Evolutionary conservation across 1,140 invertebrate genomes (phyloP).

Genomic region (Pseudachorutes palmiensis): DNA sequence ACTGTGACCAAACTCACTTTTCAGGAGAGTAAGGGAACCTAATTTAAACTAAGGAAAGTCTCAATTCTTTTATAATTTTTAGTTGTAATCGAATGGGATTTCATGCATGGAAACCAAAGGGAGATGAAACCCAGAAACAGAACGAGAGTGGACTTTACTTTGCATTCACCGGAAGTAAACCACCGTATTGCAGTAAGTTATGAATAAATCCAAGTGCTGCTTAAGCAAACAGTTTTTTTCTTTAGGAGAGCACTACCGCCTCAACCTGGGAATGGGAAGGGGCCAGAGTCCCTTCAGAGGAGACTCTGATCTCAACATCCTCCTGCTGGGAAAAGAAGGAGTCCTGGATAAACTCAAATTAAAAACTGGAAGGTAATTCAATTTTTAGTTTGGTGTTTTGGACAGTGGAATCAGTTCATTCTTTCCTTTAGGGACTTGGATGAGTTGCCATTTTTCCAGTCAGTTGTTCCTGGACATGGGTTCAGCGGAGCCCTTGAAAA

Average conservation of each 20-base stretch:
- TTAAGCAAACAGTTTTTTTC: background rate
- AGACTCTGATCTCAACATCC: conserved; percentile 2
- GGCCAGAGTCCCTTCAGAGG: too few species aligned
- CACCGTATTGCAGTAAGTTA: conserved; percentile 27
- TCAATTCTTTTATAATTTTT: conserved; percentile 8
- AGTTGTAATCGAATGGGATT: conserved; percentile 34
- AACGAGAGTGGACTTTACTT: conserved; percentile 20
- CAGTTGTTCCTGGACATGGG: background rate
- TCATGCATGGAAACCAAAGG: conserved; percentile 26
- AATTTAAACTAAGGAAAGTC: background rate
- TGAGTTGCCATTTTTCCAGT: background rate
- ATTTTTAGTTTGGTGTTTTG: too few species aligned
- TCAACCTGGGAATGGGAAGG: background rate
- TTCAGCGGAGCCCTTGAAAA: background rate
- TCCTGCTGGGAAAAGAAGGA: background rate
- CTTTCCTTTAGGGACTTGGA: conserved; percentile 5
- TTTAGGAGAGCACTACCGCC: conserved; percentile 9
- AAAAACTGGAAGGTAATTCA: too few species aligned
- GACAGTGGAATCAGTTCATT: too few species aligned
- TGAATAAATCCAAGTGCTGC: background rate
- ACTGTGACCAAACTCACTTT: background rate
- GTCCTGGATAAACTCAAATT: background rate
- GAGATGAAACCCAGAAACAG: background rate
- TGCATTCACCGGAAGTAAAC: conserved; percentile 21
- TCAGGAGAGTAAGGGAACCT: too few species aligned